Percentiles rank a stretch among this genome's conserved stretches.
phyloP scores from a whole-genome alignment of 2,888 invertebrate genomes.

The Unio pictorum region DNA sequence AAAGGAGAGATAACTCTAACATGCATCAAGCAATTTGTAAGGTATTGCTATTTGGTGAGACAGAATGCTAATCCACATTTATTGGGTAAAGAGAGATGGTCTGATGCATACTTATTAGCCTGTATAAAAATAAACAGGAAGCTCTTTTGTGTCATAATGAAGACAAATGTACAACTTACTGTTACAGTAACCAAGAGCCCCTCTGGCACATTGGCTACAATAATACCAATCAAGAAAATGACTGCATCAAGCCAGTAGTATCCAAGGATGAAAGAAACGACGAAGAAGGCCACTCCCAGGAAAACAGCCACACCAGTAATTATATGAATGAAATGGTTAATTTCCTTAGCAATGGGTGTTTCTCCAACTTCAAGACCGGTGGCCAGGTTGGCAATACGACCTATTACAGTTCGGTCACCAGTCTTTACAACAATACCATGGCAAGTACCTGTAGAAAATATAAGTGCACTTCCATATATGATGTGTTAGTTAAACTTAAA shows the following conservation, averaged over 20 bases:
- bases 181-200: conserved; percentile 98
- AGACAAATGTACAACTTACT: conserved; percentile 72
- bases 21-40: too few species aligned
- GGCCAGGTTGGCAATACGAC: conserved; percentile 72
- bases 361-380: conserved; percentile 76
- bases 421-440: conserved; percentile 69
- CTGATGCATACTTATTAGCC: too few species aligned
- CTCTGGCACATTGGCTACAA: conserved; percentile 99
- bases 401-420: conserved; percentile 72
- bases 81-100: too few species aligned
- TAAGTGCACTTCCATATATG: background rate
- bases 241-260: conserved; percentile 99
- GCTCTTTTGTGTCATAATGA: background rate
- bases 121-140: too few species aligned
- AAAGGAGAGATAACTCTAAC: too few species aligned
- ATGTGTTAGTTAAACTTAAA: too few species aligned
- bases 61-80: too few species aligned
- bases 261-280: conserved; percentile 96
- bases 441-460: conserved; percentile 60
- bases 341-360: conserved; percentile 99
- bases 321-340: conserved; percentile 98
- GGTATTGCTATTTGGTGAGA: too few species aligned
- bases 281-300: conserved; percentile 93
- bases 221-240: conserved; percentile 97
- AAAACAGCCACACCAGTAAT: conserved; percentile 90